phyloP scores from a whole-genome alignment of 2,888 invertebrate genomes.

The Lamellibrachia satsuma region DNA sequence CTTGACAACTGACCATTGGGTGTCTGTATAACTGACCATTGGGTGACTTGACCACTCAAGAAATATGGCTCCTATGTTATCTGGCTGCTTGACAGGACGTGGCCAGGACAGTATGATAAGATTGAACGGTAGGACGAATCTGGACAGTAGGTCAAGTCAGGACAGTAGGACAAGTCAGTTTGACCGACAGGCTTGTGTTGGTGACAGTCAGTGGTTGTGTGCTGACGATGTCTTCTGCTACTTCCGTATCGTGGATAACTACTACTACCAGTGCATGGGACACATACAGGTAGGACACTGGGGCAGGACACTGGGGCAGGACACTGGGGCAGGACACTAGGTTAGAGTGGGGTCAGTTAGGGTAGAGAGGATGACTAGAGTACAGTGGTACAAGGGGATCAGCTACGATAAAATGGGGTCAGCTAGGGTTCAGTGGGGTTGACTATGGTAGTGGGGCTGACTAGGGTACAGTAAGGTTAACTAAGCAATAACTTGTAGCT shows the following conservation, averaged over 20 bases:
- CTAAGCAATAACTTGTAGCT: too few relatives aligned
- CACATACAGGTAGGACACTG: neutral
- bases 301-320: neutral
- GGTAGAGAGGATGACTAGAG: neutral
- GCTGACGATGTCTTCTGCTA: conserved; percentile 54
- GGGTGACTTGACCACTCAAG: neutral
- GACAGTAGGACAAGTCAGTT: neutral
- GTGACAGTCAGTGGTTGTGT: neutral
- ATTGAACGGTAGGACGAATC: neutral
- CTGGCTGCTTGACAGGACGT: neutral
- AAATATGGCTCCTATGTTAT: neutral
- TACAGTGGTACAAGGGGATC: neutral
- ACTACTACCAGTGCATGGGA: conserved; percentile 59
- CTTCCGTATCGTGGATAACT: conserved; percentile 61
- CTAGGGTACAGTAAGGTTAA: neutral
- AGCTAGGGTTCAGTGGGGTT: neutral
- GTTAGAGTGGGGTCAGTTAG: neutral
- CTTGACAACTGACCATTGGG: too few relatives aligned
- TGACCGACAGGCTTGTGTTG: neutral
- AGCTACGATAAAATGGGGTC: neutral
- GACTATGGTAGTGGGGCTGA: neutral
- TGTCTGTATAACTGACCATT: too few relatives aligned
- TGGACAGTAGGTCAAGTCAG: neutral
- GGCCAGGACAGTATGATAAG: neutral
- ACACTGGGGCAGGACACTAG: neutral